phyloP scores from a whole-genome alignment of 1,140 invertebrate genomes.

The Scaptomyza pallida region DNA sequence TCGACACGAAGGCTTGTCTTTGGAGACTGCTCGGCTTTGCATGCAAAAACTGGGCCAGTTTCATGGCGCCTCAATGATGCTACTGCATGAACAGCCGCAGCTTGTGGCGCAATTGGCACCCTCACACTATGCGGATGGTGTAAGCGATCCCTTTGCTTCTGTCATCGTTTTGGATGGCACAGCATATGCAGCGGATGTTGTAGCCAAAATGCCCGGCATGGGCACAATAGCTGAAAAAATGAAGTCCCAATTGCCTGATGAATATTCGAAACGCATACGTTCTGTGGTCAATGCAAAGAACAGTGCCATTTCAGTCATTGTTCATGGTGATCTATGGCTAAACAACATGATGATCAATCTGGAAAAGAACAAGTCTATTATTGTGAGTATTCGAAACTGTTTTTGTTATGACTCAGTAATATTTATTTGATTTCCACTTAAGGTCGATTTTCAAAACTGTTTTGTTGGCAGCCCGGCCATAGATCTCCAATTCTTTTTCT shows the following conservation, averaged over 20 bases:
- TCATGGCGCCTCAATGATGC: constrained; percentile 68
- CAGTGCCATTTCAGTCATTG: constrained; percentile 84
- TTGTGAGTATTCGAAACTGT: constrained; percentile 56
- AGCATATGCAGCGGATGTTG: constrained; percentile 41
- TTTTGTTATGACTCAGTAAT: no score
- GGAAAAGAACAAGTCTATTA: constrained; percentile 85
- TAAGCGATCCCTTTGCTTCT: constrained; percentile 24
- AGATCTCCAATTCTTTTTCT: constrained; percentile 69
- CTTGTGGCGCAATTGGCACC: constrained; percentile 35
- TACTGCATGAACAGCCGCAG: constrained; percentile 35
- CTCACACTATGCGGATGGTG: constrained; percentile 44
- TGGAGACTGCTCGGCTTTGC: constrained; percentile 46
- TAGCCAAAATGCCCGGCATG: constrained; percentile 83
- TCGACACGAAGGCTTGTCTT: constrained; percentile 43
- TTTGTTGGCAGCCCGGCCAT: constrained; percentile 65
- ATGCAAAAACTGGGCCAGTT: constrained; percentile 67
- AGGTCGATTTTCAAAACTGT: constrained; percentile 76
- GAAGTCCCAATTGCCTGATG: constrained; percentile 66
- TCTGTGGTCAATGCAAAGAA: constrained; percentile 47
- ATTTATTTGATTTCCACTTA: neutral
- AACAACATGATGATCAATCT: constrained; percentile 87
- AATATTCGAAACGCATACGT: constrained; percentile 38
- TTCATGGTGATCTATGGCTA: constrained; percentile 88
- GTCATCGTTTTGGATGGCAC: constrained; percentile 58
- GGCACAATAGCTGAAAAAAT: constrained; percentile 64